phyloP scores from a whole-genome alignment of 2,113 vertebrate species.

The Dicaeum eximium region DNA sequence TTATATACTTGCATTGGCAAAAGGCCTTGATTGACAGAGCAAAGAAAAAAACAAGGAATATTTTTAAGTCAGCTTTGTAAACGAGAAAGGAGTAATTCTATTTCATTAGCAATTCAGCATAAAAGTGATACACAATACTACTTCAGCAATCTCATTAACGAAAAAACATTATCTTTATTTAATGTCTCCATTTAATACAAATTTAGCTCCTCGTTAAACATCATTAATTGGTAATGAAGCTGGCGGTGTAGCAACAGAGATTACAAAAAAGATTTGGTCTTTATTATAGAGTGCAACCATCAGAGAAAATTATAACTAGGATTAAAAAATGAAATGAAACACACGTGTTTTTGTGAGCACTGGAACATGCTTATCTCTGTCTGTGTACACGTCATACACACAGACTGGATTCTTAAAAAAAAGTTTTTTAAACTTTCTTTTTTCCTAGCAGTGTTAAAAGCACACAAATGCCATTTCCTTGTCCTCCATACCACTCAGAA shows the following conservation, averaged over 20 bases:
- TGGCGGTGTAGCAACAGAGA: constrained; percentile 42
- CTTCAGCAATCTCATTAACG: constrained; percentile 67
- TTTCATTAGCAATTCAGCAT: constrained; percentile 61
- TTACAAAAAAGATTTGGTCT: background rate
- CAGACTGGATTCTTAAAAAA: background rate
- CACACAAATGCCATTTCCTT: background rate
- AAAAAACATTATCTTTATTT: constrained; percentile 66
- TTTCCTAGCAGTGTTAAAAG: background rate
- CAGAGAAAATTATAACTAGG: background rate
- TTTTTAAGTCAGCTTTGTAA: background rate
- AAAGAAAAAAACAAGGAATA: background rate
- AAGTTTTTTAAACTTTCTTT: background rate
- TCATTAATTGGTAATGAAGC: constrained; percentile 66
- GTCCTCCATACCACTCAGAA: background rate
- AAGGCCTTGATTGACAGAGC: background rate
- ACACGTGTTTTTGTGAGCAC: background rate
- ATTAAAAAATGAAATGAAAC: background rate
- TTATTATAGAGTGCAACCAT: background rate
- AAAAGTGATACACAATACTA: constrained; percentile 45
- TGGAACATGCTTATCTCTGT: background rate
- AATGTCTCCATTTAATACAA: constrained; percentile 54
- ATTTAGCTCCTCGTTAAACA: constrained; percentile 63
- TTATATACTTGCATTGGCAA: background rate
- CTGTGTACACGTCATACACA: background rate
- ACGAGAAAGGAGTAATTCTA: constrained; percentile 23